Base-by-base conservation (phyloP, 1,140 invertebrate genomes). In the Varroa destructor region DNA sequence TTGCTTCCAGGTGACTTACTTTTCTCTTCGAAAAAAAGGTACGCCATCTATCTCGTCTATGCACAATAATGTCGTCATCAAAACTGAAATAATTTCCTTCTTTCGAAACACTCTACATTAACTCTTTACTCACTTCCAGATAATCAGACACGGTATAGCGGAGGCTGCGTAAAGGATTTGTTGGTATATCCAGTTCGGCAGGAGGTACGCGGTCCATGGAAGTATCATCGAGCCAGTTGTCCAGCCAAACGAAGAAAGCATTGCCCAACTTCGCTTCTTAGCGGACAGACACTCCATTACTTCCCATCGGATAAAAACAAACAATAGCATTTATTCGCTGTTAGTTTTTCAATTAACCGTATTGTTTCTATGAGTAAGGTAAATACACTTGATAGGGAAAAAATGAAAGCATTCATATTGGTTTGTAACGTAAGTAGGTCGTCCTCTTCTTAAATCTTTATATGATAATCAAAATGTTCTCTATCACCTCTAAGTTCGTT, bases 201-300 rank as follows among this genome's bases (percentile, higher is more conserved):
- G 37, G 61, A 67, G 40, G 61, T 67, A 67, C 12, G 61, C 61
- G 40, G 61, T 37, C 61, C 61, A 67, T 40, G 61, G 61, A 40
- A 67, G 36, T 12, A 67, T 67, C 37, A 67, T 40, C 14, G 40
- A 36, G 5, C 61, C 61, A 5, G 61, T 1, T 5, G 61, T 67
- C 61, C 61, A 67, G 1, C 61, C 61, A 67, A 67, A 40, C 14
- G 61, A 67, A 12, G 61, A 67, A 5, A 67, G 37, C 61, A 67
- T 67, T 12, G 61, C 10, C 10, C 10, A 67, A 12, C 40, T 67
- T 25, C 61, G 40, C 37, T 67, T 67, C 10, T 37, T 67, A 12
- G 61, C 61, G 12, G 61, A 67, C 2, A 67, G 37, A 46, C 40
- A 67, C 40, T 67, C 61, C 61, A 67, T 67, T 46, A 67, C 61